A percentile compares a stretch with the other conserved stretches of the same genome.
Conservation (phyloP, 2,113 vertebrate genomes). For the Morone chrysops region DNA sequence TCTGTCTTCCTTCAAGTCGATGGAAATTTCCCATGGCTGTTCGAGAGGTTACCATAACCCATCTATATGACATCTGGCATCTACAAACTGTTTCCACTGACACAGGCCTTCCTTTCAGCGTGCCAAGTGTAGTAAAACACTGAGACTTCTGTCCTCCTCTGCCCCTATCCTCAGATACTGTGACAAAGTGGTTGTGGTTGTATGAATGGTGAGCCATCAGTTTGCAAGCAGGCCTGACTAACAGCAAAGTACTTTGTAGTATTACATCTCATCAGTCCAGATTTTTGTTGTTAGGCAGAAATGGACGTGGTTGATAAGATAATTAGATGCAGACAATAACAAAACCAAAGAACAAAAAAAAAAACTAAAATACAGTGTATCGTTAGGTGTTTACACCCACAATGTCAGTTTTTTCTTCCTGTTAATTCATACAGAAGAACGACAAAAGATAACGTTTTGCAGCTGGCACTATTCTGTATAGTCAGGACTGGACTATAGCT, state of each 20-base stretch:
- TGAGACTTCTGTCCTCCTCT: constrained; percentile 36
- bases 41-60: constrained; percentile 73
- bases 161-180: not conserved
- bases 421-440: not conserved
- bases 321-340: not conserved
- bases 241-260: not conserved
- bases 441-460: not conserved
- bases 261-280: not conserved
- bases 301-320: not conserved
- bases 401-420: not conserved
- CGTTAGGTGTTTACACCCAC: not conserved
- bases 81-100: constrained; percentile 66
- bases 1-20: constrained; percentile 52
- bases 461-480: constrained; percentile 21
- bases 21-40: constrained; percentile 73
- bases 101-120: constrained; percentile 49
- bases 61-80: constrained; percentile 71
- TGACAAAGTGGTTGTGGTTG: constrained; percentile 23
- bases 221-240: constrained; percentile 13
- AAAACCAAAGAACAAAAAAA: not conserved
- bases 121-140: constrained; percentile 36
- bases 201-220: constrained; percentile 15
- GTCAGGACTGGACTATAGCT: not conserved
- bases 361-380: not conserved
- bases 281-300: not conserved